Evolutionary conservation across 2,888 invertebrate genomes (phyloP), one percentile per base, ranked within the genome.

Genomic region (Leucoptera coffeella): DNA sequence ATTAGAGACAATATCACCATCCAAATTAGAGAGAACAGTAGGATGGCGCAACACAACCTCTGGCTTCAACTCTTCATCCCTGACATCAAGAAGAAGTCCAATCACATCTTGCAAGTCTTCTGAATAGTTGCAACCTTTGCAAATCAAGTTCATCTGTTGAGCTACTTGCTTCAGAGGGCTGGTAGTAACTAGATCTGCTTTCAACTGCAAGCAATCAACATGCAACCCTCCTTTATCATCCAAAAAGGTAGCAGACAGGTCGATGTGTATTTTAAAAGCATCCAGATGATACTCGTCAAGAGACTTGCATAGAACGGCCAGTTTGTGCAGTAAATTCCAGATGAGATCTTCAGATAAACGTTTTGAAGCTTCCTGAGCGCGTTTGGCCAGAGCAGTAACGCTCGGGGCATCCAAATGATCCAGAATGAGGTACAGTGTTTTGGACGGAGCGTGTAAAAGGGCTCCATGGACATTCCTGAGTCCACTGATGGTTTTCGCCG

Each of bases 1-100:
- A 35, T 41, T 50, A 2, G 50, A 46, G 15, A 35, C 40, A 2
- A 38, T 34, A 14, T 43, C 38, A 2, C 40, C 36, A 36, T 61
- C 62, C n/a, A 61, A 38, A 37, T 69, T 61, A 19, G 61, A 45
- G 12, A 71, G 53, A 8, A 72, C 59, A 9, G 69, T 67, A 5
- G 72, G 72, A 33, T 72, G 72, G 34, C 62, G 60, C 10, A 72
- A 45, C 7, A 72, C 44, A 3, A 64, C 57, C 26, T 69, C 62
- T 2, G 65, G 56, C 2, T 49, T 54, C 30, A 69, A 38, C 19
- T 43, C 40, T 3, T 38, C 27, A 33, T 51, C 50, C 30, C 44
- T 50, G n/a, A 50, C 47, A 29, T 64, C 61, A 2, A 41, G 45
- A 23, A 71, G 46, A 30, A 69, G 58, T 33, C 38, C 38, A 4